Conservation (phyloP, 1,140 invertebrate species). For the Neotoxoptera formosana region DNA sequence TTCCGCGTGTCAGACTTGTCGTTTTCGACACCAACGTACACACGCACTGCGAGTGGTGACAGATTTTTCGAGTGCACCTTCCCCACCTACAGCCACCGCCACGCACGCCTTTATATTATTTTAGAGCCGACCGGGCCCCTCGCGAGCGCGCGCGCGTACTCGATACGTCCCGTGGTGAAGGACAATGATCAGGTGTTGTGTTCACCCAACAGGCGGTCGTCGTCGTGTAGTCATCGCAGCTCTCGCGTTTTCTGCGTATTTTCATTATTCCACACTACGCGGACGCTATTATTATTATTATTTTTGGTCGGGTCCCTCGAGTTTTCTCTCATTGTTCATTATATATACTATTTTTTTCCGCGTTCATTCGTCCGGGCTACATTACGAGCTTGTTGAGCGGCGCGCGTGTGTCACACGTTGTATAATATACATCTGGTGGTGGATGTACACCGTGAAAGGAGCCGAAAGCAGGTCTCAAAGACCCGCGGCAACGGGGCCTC, state of each 20-base stretch:
- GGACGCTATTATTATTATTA: neutral
- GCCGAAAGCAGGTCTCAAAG: neutral
- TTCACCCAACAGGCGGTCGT: slow-evolving; percentile 5
- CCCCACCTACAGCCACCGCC: neutral
- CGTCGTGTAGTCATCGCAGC: neutral
- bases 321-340: neutral
- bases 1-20: neutral
- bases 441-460: neutral
- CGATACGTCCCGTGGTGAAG: slow-evolving; percentile 39
- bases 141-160: neutral
- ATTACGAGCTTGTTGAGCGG: slow-evolving; percentile 2
- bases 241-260: slow-evolving; percentile 22
- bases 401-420: neutral
- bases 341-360: neutral
- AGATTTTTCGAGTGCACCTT: neutral
- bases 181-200: slow-evolving; percentile 50
- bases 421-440: neutral
- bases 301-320: neutral
- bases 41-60: neutral
- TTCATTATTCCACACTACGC: neutral
- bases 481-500: neutral
- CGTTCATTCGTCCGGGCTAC: neutral
- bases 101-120: neutral
- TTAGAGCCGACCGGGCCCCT: neutral
- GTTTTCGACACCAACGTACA: neutral